Evolutionary conservation across 2,797 vertebrate species (phyloP), one percentile per base, ranked within the genome.

Genomic region (Sebastes diploproa): DNA sequence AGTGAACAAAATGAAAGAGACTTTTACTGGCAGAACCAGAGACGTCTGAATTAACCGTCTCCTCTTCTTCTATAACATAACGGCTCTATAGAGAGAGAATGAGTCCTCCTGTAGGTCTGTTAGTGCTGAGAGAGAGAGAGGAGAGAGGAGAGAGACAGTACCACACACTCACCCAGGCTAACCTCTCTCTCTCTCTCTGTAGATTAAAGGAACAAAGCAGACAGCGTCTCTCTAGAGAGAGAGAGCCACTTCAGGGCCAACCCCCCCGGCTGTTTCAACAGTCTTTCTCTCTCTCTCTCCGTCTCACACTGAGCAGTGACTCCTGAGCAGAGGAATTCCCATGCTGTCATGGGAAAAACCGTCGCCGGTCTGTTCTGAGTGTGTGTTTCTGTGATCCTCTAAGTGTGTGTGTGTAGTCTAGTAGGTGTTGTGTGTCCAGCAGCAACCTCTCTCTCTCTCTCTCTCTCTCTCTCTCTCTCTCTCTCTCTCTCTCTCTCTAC

Each of bases 261-360:
- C 65, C 79, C 82, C 87, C 81, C 79, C 16, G 50, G 82, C 84
- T 83, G 62, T 61, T 71, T 62, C 32, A 76, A 84, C 61, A 74
- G 62, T 68, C 74, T 64, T 59, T 59, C 78, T 5, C 52, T n/a
- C 42, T 73, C 64, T 56, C 55, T 71, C 71, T 60, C 63, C 13
- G 54, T 55, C 79, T 80, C 80, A 85, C 88, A 82, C 74, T 84
- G 67, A 78, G 82, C 72, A 59, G 72, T 81, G 86, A 92, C 85
- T 88, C 79, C 82, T 64, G 80, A 91, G 84, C 27, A 6, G 81
- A 86, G 83, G 89, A 88, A 89, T 93, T 93, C 90, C 91, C 90
- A 89, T 89, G 91, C 84, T 88, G 87, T 89, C 91, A 89, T 88
- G 89, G 88, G 91, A 91, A 91, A 88, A 87, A 77, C 22, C 55